Evolutionary conservation across 2,113 vertebrate species (phyloP).

Genomic region (Corapipo altera): DNA sequence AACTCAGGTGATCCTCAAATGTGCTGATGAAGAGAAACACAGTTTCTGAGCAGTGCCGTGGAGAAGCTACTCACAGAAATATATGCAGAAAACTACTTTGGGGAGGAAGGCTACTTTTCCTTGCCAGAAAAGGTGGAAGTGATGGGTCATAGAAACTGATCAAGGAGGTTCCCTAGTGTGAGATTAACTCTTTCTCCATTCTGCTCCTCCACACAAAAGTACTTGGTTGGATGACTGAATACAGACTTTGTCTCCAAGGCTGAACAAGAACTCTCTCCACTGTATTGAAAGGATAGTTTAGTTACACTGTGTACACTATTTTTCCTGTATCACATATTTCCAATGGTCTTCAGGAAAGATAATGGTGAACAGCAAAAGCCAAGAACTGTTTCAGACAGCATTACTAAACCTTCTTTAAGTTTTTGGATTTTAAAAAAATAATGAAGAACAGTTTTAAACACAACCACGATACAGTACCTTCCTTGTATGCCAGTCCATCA

Average conservation of each 20-base stretch:
- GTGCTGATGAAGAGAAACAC: background rate
- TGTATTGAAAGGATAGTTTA: background rate
- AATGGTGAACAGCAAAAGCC: background rate
- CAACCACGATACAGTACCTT: constrained; percentile 76
- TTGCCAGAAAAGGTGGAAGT: background rate
- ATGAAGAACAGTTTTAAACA: background rate
- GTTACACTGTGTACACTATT: background rate
- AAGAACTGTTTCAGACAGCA: constrained; percentile 5
- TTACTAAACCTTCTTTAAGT: background rate
- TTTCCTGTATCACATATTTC: background rate
- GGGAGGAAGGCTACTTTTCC: background rate
- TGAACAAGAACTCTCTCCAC: background rate
- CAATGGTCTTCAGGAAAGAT: background rate
- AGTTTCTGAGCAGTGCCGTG: background rate
- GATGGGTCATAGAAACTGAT: background rate
- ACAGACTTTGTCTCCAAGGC: background rate
- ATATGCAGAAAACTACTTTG: background rate
- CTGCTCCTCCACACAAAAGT: background rate
- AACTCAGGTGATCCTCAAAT: background rate
- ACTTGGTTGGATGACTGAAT: background rate
- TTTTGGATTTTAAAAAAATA: background rate
- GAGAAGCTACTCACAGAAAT: background rate
- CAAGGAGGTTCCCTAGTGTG: background rate
- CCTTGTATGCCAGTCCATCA: constrained; percentile 81
- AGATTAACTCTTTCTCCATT: background rate